Conservation (phyloP, 2,888 invertebrate genomes). For the Drosophila siamana region DNA sequence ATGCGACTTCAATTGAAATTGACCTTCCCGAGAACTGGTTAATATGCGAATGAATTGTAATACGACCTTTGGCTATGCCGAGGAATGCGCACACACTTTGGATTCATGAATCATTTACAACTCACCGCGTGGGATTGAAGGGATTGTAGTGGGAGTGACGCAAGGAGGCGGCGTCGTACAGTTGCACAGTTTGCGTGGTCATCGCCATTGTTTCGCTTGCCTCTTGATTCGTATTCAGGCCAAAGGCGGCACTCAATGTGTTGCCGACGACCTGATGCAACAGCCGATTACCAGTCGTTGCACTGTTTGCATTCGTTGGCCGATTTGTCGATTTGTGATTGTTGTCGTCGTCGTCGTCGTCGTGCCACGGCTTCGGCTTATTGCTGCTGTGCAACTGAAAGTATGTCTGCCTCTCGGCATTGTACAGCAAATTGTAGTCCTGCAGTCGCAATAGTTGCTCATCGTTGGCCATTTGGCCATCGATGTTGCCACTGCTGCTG, state of each 20-base stretch:
- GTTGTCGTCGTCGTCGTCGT: no score
- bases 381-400: slow-evolving; percentile 76
- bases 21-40: not conserved
- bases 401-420: slow-evolving; percentile 81
- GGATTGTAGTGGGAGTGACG: slow-evolving; percentile 81
- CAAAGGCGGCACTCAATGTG: slow-evolving; percentile 77
- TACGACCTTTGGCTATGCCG: no score
- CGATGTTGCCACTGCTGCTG: slow-evolving; percentile 17
- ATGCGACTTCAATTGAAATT: not conserved
- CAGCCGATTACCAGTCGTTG: slow-evolving; percentile 43
- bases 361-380: slow-evolving; percentile 10
- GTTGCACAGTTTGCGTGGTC: slow-evolving; percentile 70
- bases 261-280: slow-evolving; percentile 73
- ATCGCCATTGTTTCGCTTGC: slow-evolving; percentile 16
- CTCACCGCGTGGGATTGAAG: slow-evolving; percentile 84
- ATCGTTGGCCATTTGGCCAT: slow-evolving; percentile 43
- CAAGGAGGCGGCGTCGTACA: slow-evolving; percentile 80
- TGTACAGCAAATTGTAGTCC: slow-evolving; percentile 81
- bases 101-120: slow-evolving; percentile 32
- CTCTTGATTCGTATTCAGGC: slow-evolving; percentile 46
- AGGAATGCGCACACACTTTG: not conserved
- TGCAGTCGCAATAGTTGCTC: slow-evolving; percentile 73
- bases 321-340: slow-evolving; percentile 6
- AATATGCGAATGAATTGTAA: not conserved
- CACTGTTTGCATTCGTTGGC: not conserved